These are phyloP conservation scores for Galeruca laticollis DNA, from an alignment of 2,888 invertebrate species.

Conservation along the genomic window DNA sequence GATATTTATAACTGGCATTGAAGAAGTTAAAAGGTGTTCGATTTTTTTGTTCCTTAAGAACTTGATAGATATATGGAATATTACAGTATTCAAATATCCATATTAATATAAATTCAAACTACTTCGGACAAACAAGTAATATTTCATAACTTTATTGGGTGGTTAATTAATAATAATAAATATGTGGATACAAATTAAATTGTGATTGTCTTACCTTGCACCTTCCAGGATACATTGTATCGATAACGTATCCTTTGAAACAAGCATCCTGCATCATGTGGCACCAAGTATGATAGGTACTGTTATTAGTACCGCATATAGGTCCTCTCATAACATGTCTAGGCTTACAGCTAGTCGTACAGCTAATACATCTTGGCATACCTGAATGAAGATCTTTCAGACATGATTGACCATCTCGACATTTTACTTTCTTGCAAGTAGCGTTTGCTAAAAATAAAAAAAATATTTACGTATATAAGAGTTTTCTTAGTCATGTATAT, in stretches of 20 bases:
- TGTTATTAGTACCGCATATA: slow-evolving; percentile 80
- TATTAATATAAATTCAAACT: too few relatives aligned
- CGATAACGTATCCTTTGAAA: slow-evolving; percentile 77
- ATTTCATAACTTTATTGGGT: too few relatives aligned
- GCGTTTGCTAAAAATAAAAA: slow-evolving; percentile 67
- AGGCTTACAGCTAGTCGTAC: slow-evolving; percentile 73
- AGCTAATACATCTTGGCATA: slow-evolving; percentile 79
- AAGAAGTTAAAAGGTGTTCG: too few relatives aligned
- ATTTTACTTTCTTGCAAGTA: slow-evolving; percentile 76
- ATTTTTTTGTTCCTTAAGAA: too few relatives aligned
- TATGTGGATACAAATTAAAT: too few relatives aligned
- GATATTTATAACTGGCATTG: too few relatives aligned
- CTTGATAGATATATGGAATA: too few relatives aligned
- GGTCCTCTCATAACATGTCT: slow-evolving; percentile 68
- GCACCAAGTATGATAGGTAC: slow-evolving; percentile 83
- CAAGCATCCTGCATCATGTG: slow-evolving; percentile 85
- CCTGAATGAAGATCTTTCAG: slow-evolving; percentile 74
- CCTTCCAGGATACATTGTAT: slow-evolving; percentile 76
- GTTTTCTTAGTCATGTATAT: background rate
- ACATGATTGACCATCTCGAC: slow-evolving; percentile 77
- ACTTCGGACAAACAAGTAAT: too few relatives aligned
- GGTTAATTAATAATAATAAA: too few relatives aligned
- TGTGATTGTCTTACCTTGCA: slow-evolving; percentile 61
- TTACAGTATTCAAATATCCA: too few relatives aligned
- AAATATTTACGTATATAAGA: background rate